Evolutionary conservation across 2,888 invertebrate species (phyloP).

Genomic region (Frankliniella intonsa): DNA sequence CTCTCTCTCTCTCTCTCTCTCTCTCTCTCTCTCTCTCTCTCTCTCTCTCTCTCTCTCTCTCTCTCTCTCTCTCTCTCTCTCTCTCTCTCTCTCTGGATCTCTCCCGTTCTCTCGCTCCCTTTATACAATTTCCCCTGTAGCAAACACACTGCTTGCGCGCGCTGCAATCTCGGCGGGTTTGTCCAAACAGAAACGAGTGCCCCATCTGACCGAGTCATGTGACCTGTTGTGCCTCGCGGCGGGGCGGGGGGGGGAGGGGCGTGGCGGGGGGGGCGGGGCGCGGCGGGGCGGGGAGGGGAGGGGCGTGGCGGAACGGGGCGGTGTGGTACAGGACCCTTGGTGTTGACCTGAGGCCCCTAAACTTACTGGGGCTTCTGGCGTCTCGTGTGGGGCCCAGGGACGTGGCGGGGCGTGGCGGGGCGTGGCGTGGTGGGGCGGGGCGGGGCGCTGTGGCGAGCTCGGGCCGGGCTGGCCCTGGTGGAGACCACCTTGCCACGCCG

Average conservation of each 20-base stretch:
- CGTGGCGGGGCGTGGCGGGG: not conserved
- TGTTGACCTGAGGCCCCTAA: not conserved
- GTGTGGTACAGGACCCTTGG: not conserved
- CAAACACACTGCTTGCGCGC: no score
- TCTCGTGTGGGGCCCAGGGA: not conserved
- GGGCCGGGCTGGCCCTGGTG: not conserved
- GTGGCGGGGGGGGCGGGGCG: no score
- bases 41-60: conserved; percentile 39
- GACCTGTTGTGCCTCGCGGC: no score
- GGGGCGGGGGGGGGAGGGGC: no score
- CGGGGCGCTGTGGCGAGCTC: not conserved
- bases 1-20: conserved; percentile 20
- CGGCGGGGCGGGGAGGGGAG: no score
- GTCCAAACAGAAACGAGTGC: no score
- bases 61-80: conserved; percentile 41
- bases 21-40: conserved; percentile 33
- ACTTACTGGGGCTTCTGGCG: not conserved
- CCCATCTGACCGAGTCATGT: no score
- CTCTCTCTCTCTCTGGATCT: conserved; percentile 38
- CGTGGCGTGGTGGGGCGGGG: not conserved
- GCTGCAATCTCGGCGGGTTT: no score
- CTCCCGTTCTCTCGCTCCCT: conserved; percentile 44
- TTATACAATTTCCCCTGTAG: no score
- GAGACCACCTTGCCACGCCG: not conserved
- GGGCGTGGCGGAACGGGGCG: not conserved